Percentiles rank a stretch among this genome's conserved stretches.
Conservation (phyloP, 2,888 invertebrate genomes). For the Xiphydria camelus region DNA sequence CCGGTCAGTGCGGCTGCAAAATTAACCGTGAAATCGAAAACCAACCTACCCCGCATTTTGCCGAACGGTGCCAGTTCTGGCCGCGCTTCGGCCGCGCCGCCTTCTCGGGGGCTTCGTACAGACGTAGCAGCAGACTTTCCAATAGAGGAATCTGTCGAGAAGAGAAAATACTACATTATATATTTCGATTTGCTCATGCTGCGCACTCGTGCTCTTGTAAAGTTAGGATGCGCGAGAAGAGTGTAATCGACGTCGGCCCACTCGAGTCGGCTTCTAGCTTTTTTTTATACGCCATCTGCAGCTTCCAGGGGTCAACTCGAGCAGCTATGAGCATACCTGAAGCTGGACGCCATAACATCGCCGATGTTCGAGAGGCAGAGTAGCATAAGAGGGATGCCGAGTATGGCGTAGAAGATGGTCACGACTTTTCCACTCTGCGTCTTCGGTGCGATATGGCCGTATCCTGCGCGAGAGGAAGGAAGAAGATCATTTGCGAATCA, state of each 20-base stretch:
- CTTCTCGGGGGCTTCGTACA: conserved; percentile 79
- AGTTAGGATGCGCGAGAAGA: no score
- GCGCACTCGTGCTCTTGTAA: no score
- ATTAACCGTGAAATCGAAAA: no score
- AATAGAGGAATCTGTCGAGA: conserved; percentile 84
- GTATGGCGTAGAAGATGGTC: conserved; percentile 93
- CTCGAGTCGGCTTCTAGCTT: no score
- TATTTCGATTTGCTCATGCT: no score
- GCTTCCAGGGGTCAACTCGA: no score
- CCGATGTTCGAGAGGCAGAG: conserved; percentile 93
- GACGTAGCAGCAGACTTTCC: conserved; percentile 89
- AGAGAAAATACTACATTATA: no score
- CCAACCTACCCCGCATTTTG: conserved; percentile 42
- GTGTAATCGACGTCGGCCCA: no score
- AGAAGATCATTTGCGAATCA: conserved; percentile 2
- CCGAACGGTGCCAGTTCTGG: conserved; percentile 52
- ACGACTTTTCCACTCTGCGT: conserved; percentile 92
- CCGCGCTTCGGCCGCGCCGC: conserved; percentile 59
- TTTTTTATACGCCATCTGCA: no score
- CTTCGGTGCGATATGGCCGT: conserved; percentile 93
- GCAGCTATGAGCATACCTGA: conserved; percentile 71
- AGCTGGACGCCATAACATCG: conserved; percentile 91
- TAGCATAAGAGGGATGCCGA: conserved; percentile 93
- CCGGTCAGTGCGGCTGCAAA: no score
- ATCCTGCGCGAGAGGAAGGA: conserved; percentile 65